Base-by-base conservation (phyloP, 1,140 invertebrate species). In the Nasonia vitripennis region DNA sequence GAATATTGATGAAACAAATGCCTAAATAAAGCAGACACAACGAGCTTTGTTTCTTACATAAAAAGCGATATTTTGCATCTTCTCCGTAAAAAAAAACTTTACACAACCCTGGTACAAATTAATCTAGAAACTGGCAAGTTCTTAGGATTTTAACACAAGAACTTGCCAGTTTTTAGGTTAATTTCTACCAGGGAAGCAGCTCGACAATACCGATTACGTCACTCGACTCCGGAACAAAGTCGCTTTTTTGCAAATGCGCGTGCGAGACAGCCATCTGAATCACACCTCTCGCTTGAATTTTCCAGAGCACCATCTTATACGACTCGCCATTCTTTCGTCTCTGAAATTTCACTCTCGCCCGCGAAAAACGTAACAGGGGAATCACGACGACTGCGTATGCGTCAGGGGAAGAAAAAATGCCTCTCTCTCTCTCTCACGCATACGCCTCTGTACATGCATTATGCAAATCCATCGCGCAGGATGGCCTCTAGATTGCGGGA, bases 391-490 rank as follows among this genome's bases (percentile, higher is more conserved):
- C 7, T 17, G 67, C 20, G 20, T 23, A 27, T 68, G 20, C 3
- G 1, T 27, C 27, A 14, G 67, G n/a, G n/a, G 67, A 68, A 27
- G 31, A n/a, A 75, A 75, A 75, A 75, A 74, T n/a, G 71, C 73
- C 14, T n/a, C 17, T 34, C 55, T 75, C 27, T 37, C 34, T n/a
- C 55, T 62, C 55, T 62, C 55, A n/a, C 55, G 55, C 55, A n/a
- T 37, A 34, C 37, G 31, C 34, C 73, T 37, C 73, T 27, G 2
- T 41, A 45, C 41, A 45, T 75, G 34, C 73, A 20, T 75, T 75
- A 75, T 75, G 73, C 73, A 75, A 75, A 75, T 41, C 37, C 11
- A 12, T 3, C 20, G n/a, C n/a, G 37, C 27, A 27, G 17, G 34
- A 37, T 75, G 31, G 37, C 34, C 37, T 45, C 20, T 34, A 34